A percentile compares a stretch with the other conserved stretches of the same genome.
phyloP scores from a whole-genome alignment of 2,888 invertebrate genomes.

The Acrobasis repandana region DNA sequence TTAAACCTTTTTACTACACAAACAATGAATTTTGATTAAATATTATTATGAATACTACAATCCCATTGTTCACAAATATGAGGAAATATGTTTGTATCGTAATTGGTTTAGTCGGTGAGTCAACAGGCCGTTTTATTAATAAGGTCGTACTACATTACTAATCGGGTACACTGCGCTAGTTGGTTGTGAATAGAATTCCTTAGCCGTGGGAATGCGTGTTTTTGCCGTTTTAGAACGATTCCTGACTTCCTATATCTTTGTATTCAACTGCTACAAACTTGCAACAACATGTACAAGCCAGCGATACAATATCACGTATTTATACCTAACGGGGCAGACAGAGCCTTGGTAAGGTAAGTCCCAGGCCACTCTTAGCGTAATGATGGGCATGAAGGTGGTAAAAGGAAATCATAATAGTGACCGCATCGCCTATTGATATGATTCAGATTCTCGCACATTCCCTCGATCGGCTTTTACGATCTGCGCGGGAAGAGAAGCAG shows the following conservation, averaged over 20 bases:
- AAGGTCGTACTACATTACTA: constrained; percentile 12
- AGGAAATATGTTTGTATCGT: neutral
- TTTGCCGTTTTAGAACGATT: neutral
- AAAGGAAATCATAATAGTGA: too few relatives aligned
- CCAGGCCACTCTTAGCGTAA: too few relatives aligned
- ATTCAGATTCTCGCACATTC: too few relatives aligned
- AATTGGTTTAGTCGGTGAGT: neutral
- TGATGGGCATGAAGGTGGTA: too few relatives aligned
- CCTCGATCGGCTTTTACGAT: too few relatives aligned
- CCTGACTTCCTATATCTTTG: neutral
- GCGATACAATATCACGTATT: too few relatives aligned
- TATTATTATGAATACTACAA: neutral
- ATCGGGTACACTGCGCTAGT: neutral
- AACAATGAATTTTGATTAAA: neutral
- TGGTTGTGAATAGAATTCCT: constrained; percentile 13
- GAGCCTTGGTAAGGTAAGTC: too few relatives aligned
- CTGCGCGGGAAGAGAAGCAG: too few relatives aligned
- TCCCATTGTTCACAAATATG: neutral
- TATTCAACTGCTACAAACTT: neutral
- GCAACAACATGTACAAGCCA: too few relatives aligned
- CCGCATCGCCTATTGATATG: too few relatives aligned
- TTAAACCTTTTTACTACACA: neutral
- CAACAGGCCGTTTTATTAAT: neutral
- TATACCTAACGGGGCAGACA: too few relatives aligned
- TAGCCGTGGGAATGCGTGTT: constrained; percentile 6